Conservation (phyloP, 1,140 invertebrate species). For the Tetragonula clypearis region DNA sequence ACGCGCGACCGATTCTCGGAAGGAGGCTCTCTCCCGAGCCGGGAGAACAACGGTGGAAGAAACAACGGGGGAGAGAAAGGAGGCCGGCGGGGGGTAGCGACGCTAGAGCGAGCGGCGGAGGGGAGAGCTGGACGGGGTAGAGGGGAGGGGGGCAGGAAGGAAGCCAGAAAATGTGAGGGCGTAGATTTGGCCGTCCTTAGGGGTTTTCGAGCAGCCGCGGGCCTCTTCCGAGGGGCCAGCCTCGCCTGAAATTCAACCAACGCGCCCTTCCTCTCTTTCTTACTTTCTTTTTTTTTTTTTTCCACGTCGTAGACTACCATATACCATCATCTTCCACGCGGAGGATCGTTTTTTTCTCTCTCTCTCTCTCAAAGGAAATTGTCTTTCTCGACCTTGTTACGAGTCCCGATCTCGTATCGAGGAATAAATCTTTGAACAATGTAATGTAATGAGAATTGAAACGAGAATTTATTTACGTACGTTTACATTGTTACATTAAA, state of each 20-base stretch:
- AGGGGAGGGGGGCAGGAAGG: constrained; percentile 37
- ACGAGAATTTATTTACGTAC: neutral
- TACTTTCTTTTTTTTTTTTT: too few relatives aligned
- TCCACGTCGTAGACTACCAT: neutral
- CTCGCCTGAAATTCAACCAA: neutral
- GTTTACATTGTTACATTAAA: too few relatives aligned
- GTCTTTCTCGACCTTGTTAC: neutral
- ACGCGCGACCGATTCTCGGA: constrained; percentile 63
- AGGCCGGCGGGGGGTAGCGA: neutral
- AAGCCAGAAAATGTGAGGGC: constrained; percentile 52
- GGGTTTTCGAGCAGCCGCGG: constrained; percentile 43
- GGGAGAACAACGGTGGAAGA: constrained; percentile 8
- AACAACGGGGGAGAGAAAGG: constrained; percentile 13
- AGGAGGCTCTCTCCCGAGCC: constrained; percentile 39
- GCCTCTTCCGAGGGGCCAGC: constrained; percentile 37
- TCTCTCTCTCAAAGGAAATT: neutral
- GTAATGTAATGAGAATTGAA: rapidly evolving
- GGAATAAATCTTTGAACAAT: neutral
- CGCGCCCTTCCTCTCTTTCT: neutral
- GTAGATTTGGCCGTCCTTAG: constrained; percentile 50
- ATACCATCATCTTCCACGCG: neutral
- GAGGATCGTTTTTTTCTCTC: neutral
- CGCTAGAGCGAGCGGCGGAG: neutral
- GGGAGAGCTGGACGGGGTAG: constrained; percentile 13
- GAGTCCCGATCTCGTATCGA: too few relatives aligned